Percentiles rank a stretch among this genome's conserved stretches.
Conservation (phyloP, 1,140 invertebrate species). For the Apis dorsata region DNA sequence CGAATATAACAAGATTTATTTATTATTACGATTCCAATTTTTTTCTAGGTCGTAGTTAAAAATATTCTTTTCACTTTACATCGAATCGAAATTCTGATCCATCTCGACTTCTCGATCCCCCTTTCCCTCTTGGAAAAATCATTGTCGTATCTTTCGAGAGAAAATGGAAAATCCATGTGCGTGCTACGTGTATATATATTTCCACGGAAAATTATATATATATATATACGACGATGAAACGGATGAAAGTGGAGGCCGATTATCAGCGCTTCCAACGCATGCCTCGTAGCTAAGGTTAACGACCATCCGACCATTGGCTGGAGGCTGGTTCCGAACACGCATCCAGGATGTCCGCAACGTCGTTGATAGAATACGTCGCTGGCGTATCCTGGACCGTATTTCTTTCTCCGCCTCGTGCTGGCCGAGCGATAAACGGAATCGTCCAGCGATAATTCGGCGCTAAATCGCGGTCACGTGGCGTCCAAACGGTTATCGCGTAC, state of each 20-base stretch:
- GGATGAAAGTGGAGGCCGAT: conserved; percentile 42
- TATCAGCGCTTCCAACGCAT: conserved; percentile 64
- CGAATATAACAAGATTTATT: neutral
- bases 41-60: too few species aligned
- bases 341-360: conserved; percentile 70
- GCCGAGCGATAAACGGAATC: conserved; percentile 30
- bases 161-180: too few species aligned
- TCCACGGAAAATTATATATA: too few species aligned
- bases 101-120: too few species aligned
- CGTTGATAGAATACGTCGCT: conserved; percentile 61
- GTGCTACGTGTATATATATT: too few species aligned
- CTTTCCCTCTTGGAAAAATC: too few species aligned
- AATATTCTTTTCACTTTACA: too few species aligned
- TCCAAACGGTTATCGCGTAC: conserved; percentile 6
- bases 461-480: conserved; percentile 23
- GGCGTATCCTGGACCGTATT: conserved; percentile 58
- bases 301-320: conserved; percentile 54
- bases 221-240: neutral
- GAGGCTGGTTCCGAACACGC: conserved; percentile 53
- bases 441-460: conserved; percentile 46
- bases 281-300: conserved; percentile 63
- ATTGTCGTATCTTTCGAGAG: too few species aligned
- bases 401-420: conserved; percentile 28
- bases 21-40: too few species aligned
- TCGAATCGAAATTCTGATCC: too few species aligned